Conservation (phyloP, 2,113 vertebrate genomes). For the Brienomyrus brachyistius region DNA sequence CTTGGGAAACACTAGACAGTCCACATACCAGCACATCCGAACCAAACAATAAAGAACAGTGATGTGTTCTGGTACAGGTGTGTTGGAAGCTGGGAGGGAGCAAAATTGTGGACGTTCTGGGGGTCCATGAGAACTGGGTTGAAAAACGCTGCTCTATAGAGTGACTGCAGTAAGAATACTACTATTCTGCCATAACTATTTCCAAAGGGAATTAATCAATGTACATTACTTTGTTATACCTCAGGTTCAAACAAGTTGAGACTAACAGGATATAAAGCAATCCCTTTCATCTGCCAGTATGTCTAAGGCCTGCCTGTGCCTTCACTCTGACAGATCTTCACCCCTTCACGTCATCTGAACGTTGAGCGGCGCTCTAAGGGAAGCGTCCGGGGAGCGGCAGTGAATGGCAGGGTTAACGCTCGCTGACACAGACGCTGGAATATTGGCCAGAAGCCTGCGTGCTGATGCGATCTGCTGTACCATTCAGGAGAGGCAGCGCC, state of each 20-base stretch:
- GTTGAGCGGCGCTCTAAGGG: background rate
- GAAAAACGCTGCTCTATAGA: background rate
- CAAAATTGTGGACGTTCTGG: background rate
- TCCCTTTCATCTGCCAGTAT: background rate
- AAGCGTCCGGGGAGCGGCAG: background rate
- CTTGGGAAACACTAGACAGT: background rate
- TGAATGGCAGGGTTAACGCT: background rate
- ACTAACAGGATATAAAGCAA: background rate
- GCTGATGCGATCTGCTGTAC: background rate
- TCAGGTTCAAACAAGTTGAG: background rate
- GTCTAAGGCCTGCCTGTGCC: background rate
- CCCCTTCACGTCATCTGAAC: background rate
- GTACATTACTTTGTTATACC: background rate
- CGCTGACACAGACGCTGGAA: background rate
- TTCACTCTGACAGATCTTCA: background rate
- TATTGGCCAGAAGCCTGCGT: background rate
- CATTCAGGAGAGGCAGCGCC: background rate
- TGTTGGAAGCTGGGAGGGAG: background rate
- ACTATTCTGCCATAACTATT: background rate
- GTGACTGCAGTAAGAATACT: background rate
- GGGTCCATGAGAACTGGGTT: background rate
- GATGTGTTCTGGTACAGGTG: background rate
- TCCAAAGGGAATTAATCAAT: background rate
- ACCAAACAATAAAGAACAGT: background rate
- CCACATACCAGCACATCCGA: background rate